These are phyloP conservation scores for Athene cunicularia DNA, from an alignment of 2,113 vertebrate species.

Conservation along the genomic window DNA sequence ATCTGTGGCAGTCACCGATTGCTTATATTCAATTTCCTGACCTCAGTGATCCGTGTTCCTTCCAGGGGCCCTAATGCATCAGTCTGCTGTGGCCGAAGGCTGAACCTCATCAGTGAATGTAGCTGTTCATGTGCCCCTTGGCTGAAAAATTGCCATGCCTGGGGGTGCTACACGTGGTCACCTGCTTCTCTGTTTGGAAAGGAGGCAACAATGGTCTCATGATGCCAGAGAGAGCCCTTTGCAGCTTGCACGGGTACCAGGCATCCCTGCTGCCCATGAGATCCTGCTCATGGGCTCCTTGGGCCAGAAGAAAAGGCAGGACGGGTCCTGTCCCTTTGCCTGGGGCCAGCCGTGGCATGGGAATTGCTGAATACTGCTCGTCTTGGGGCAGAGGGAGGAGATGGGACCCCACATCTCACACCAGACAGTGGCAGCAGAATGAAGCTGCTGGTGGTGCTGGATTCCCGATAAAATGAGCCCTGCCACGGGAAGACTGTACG, in stretches of 20 bases:
- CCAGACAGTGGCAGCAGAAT: background rate
- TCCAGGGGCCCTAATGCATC: background rate
- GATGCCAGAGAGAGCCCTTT: rapidly evolving
- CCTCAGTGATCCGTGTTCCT: background rate
- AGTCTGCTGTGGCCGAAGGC: background rate
- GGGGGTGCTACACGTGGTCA: background rate
- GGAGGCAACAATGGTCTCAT: rapidly evolving
- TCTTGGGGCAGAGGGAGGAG: too few relatives aligned
- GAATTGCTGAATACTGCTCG: background rate
- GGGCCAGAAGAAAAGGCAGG: rapidly evolving
- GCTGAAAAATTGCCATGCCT: background rate
- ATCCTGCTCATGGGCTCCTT: background rate
- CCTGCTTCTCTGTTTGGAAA: background rate
- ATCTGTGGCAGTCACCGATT: background rate
- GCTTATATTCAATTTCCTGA: background rate
- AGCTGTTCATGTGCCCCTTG: background rate
- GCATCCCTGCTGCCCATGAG: rapidly evolving
- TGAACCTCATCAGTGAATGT: background rate
- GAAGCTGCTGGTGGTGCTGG: background rate
- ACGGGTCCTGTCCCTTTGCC: background rate
- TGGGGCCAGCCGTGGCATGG: background rate
- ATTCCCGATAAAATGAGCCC: background rate
- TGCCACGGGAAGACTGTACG: rapidly evolving
- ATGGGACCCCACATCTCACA: background rate
- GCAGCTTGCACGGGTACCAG: background rate